A percentile compares a stretch with the other conserved stretches of the same genome.
phyloP scores from a whole-genome alignment of 1,140 invertebrate species.

The Eueides isabella region DNA sequence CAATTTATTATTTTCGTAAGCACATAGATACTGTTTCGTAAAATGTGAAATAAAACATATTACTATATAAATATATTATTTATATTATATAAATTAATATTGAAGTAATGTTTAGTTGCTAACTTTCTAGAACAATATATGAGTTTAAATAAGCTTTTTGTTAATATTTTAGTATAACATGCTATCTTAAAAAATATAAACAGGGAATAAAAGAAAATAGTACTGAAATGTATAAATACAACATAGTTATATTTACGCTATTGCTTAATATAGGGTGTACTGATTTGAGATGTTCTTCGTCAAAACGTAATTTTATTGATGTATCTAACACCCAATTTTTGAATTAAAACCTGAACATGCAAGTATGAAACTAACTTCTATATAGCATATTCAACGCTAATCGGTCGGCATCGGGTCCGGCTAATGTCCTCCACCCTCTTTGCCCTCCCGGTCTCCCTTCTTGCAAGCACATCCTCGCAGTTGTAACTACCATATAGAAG shows the following conservation, averaged over 20 bases:
- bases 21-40: background rate
- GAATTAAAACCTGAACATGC: background rate
- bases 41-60: background rate
- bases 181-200: too few species aligned
- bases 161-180: background rate
- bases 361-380: background rate
- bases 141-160: too few species aligned
- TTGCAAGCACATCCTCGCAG: background rate
- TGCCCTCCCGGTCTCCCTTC: background rate
- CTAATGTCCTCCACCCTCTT: constrained; percentile 9
- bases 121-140: too few species aligned
- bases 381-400: constrained; percentile 23
- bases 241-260: too few species aligned
- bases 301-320: too few species aligned
- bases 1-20: background rate
- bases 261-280: too few species aligned
- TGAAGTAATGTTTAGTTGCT: too few species aligned
- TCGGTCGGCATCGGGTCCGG: constrained; percentile 16
- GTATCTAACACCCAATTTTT: too few species aligned
- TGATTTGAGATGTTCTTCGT: background rate
- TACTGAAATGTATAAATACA: too few species aligned
- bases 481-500: background rate
- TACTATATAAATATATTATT: too few species aligned
- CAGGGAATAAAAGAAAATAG: too few species aligned
- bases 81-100: too few species aligned